Base-by-base conservation (phyloP, 2,888 invertebrate species). In the Phengaris alcon region DNA sequence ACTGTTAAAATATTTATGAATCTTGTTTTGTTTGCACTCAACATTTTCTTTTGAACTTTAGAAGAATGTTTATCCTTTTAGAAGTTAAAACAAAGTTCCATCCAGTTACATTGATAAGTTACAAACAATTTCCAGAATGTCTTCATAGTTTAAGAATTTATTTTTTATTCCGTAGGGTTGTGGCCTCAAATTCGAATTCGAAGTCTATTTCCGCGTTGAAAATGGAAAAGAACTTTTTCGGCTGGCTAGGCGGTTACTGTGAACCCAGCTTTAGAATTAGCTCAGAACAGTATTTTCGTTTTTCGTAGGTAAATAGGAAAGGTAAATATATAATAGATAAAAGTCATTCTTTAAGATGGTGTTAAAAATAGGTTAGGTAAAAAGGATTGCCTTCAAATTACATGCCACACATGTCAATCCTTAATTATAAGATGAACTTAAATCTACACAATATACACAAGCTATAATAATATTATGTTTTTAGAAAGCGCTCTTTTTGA, bases 211-310 rank as follows among this genome's bases (percentile, higher is more conserved):
- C 13, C 12, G 35, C 64, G 64, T 10, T 44, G 35, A 44, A 44
- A 64, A 64, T 64, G 64, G 64, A 44, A 64, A 64, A 35, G 12
- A 44, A 64, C 64, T 35, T 64, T 64, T 44, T 64, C 35, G 64
- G 35, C 12, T 35, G 12, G 35, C 12, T 35, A 44, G 35, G 64
- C 44, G 64, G 64, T 64, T 64, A 44, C 22, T 12, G 64, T 64
- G 13, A 64, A 64, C 64, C 35, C 44, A 44, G 35, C 64, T 44
- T 59, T 64, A 44, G 64, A 44, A 64, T 22, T 59, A 1, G 59
- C 35, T 44, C 44, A 44, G 35, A 35, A 35, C 6, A 64, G 35
- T 6, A 15, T 52, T 52, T 10, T 52, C 52, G 52, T 64, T 64
- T 64, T 64, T 12, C 13, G 64, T 64, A 12, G 35, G 2, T 35